phyloP scores from a whole-genome alignment of 2,888 invertebrate species.

The Geotrupes spiniger region DNA sequence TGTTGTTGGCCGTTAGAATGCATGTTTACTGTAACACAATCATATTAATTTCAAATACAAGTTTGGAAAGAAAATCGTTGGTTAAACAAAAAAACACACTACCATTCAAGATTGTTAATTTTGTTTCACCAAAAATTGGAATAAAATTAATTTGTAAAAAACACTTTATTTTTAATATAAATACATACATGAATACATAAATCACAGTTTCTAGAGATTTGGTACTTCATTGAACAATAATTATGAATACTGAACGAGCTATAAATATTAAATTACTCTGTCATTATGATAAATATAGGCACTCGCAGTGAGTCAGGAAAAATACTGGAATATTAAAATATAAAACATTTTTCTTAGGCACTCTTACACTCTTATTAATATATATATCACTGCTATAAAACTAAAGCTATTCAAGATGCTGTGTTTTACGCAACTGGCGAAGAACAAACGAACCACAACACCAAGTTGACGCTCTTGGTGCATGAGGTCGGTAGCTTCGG shows the following conservation, averaged over 20 bases:
- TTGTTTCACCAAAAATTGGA: not conserved
- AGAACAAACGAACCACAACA: slow-evolving; percentile 73
- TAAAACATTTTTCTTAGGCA: slow-evolving; percentile 13
- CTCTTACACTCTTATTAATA: slow-evolving; percentile 11
- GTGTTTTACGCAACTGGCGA: slow-evolving; percentile 73
- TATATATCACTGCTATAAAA: slow-evolving; percentile 9
- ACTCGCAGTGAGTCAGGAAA: slow-evolving; percentile 7
- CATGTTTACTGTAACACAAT: slow-evolving; percentile 19
- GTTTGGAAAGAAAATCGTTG: not conserved
- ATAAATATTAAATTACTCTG: slow-evolving; percentile 12
- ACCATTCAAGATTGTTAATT: not conserved
- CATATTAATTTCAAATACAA: slow-evolving; percentile 1
- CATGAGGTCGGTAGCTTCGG: slow-evolving; percentile 47
- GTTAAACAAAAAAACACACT: not conserved
- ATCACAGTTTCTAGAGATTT: slow-evolving; percentile 1
- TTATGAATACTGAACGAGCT: slow-evolving; percentile 14
- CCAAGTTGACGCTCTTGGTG: slow-evolving; percentile 67
- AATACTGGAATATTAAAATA: slow-evolving; percentile 6
- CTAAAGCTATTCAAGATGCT: slow-evolving; percentile 44
- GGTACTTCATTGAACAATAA: slow-evolving; percentile 1
- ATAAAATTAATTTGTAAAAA: slow-evolving; percentile 1
- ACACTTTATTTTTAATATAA: slow-evolving; percentile 2
- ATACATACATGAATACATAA: not conserved
- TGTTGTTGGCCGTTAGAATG: slow-evolving; percentile 10
- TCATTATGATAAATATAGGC: slow-evolving; percentile 4